phyloP scores from a whole-genome alignment of 2,888 invertebrate genomes.

The Parnassius apollo region DNA sequence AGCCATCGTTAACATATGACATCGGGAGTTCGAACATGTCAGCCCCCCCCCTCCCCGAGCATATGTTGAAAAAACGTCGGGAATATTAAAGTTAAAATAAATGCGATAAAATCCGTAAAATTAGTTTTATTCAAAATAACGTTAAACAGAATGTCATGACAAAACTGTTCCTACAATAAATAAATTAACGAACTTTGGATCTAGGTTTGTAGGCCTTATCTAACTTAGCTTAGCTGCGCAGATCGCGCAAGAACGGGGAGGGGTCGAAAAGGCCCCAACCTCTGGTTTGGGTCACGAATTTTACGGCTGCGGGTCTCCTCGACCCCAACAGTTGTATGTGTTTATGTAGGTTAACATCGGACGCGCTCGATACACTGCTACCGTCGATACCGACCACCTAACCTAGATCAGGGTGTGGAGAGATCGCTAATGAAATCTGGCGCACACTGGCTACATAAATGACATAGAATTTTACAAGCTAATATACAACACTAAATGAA shows the following conservation, averaged over 20 bases:
- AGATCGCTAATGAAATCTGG: constrained; percentile 81
- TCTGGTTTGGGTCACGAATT: constrained; percentile 63
- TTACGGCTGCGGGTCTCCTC: constrained; percentile 69
- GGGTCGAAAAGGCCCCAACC: constrained; percentile 47
- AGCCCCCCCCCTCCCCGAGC: too few species aligned
- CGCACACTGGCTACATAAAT: constrained; percentile 72
- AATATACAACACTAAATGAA: constrained; percentile 33
- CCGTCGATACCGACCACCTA: constrained; percentile 77
- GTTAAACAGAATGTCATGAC: too few species aligned
- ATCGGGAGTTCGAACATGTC: too few species aligned
- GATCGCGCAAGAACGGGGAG: constrained; percentile 34
- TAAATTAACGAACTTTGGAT: background rate
- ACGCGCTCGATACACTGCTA: constrained; percentile 78
- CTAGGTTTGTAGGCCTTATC: constrained; percentile 7
- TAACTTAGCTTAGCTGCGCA: constrained; percentile 29
- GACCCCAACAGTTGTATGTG: constrained; percentile 68
- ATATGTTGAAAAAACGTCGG: too few species aligned
- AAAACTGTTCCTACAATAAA: too few species aligned
- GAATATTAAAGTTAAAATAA: too few species aligned
- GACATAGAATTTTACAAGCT: constrained; percentile 62
- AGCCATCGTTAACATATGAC: too few species aligned
- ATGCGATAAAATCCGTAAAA: too few species aligned
- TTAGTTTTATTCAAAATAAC: too few species aligned
- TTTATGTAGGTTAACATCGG: constrained; percentile 78
- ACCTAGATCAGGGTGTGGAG: constrained; percentile 80